Evolutionary conservation across 2,888 invertebrate genomes (phyloP), one percentile per base, ranked within the genome.

Genomic region (Platycheirus albimanus): DNA sequence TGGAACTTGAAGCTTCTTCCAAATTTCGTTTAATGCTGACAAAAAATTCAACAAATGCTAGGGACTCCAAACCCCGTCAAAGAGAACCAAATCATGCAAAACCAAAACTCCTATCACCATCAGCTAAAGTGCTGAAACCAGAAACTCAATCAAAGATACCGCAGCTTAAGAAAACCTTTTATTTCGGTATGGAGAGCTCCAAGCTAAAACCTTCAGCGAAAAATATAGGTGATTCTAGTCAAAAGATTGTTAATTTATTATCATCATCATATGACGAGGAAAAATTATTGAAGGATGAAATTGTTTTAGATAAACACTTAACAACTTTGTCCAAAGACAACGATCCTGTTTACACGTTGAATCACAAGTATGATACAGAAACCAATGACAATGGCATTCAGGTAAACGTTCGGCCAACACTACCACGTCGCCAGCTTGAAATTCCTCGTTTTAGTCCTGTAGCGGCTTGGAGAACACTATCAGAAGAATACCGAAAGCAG

Each of bases 401-500:
- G 20, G 90, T 96, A 64, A 93, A 95, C 77, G 90, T 96, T 71
- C 92, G 96, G 0, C 96, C 96, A 0, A 96, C 95, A 0, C 88
- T 96, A 84, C 96, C 96, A 0, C 95, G 95, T 88, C 95, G 96
- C 85, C 95, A 94, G 87, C 92, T 94, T 28, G 94, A 95, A 85
- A 94, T 95, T 63, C 95, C 96, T 0, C 91, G 95, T 72, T 97
- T 97, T 91, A 96, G 96, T 1, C 96, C 97, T 0, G 94, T 95
- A 0, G 94, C 95, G 0, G 96, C 96, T 0, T 97, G 97, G 97
- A 93, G 95, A 81, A 93, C 95, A 56, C 92, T 96, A 3, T 36
- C 86, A 6, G 88, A 88, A 6, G 87, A 88, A 36, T 89, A 90
- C 4, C 64, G 38, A 15, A 70, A 74, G 10, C 69, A 45, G 5